phyloP scores from a whole-genome alignment of 2,888 invertebrate genomes.

The Tetropium fuscum region DNA sequence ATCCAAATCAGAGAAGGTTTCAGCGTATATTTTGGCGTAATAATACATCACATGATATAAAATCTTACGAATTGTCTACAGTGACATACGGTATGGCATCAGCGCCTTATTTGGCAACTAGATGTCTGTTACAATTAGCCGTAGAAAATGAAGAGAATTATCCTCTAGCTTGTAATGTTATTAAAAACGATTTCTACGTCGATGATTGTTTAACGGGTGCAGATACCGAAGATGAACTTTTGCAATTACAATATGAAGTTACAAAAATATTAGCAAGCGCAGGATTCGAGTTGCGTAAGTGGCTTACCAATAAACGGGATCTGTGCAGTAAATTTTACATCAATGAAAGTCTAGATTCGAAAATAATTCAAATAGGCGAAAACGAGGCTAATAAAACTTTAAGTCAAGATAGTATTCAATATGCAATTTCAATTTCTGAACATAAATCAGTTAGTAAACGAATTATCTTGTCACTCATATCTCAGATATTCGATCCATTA shows the following conservation, averaged over 20 bases:
- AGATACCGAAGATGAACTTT: background rate
- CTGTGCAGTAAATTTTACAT: background rate
- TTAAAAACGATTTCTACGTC: background rate
- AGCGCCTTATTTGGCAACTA: background rate
- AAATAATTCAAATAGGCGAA: slow-evolving; percentile 17
- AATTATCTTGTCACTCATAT: slow-evolving; percentile 22
- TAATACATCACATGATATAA: background rate
- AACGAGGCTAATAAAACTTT: slow-evolving; percentile 19
- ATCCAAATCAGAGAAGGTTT: background rate
- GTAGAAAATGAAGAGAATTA: background rate
- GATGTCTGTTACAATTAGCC: background rate
- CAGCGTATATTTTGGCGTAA: background rate
- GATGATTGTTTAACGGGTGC: background rate
- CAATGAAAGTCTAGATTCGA: background rate
- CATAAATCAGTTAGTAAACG: slow-evolving; percentile 21
- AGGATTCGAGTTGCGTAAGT: background rate
- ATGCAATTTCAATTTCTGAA: slow-evolving; percentile 8
- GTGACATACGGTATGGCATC: background rate
- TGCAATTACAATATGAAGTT: background rate
- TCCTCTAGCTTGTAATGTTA: background rate
- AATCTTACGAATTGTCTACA: background rate
- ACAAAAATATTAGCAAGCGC: background rate
- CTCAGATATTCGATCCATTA: slow-evolving; percentile 32
- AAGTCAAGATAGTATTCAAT: slow-evolving; percentile 24
- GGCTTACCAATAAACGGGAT: background rate